phyloP scores from a whole-genome alignment of 2,888 invertebrate species.

The Diarsia mendica region DNA sequence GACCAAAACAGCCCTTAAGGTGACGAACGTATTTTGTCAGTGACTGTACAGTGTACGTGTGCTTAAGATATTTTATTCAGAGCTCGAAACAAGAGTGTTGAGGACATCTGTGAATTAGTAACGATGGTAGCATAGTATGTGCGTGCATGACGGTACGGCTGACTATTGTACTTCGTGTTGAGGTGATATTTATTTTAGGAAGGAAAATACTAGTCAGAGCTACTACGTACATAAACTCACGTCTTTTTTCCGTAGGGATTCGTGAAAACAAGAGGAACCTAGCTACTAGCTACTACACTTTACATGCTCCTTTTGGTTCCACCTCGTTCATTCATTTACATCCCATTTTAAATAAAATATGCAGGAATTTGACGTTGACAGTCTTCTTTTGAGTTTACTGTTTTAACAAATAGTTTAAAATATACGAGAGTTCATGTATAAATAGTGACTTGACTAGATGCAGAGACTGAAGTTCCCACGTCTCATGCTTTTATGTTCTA shows the following conservation, averaged over 20 bases:
- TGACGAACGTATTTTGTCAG: not conserved
- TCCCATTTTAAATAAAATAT: not conserved
- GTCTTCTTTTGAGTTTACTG: not conserved
- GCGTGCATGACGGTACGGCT: slow-evolving; percentile 2
- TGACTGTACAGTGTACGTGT: slow-evolving; percentile 14
- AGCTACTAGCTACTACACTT: not conserved
- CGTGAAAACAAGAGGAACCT: not conserved
- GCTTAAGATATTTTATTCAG: slow-evolving; percentile 43
- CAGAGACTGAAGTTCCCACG: not conserved
- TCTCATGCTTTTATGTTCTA: not conserved
- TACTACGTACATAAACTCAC: not conserved
- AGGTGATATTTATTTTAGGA: not conserved
- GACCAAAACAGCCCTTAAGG: not conserved
- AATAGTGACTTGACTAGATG: not conserved
- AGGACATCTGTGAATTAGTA: slow-evolving; percentile 35
- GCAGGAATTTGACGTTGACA: not conserved
- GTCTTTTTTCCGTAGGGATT: not conserved
- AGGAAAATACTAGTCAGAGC: not conserved
- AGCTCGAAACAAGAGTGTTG: slow-evolving; percentile 25
- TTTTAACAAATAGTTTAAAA: not conserved
- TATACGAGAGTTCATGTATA: not conserved
- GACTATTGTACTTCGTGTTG: not conserved
- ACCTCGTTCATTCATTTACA: not conserved
- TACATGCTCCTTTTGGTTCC: not conserved
- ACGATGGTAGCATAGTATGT: slow-evolving; percentile 9